phyloP scores from a whole-genome alignment of 2,888 invertebrate species.

The Holacanthella duospinosa region DNA sequence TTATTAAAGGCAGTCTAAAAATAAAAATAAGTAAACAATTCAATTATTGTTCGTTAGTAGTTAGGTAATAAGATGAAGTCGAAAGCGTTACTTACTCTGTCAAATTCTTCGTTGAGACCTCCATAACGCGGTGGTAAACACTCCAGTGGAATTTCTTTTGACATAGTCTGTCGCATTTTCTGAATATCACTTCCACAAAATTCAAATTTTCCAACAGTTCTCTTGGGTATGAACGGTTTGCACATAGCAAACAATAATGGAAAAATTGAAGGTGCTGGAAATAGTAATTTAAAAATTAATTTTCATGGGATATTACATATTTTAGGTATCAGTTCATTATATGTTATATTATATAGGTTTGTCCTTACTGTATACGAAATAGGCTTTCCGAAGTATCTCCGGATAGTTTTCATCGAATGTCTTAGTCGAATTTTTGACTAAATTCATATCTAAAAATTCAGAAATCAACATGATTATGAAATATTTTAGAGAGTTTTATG shows the following conservation, averaged over 20 bases:
- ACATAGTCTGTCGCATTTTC: not conserved
- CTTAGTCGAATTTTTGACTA: not conserved
- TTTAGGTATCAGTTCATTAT: not conserved
- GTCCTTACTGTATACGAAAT: constrained; percentile 5
- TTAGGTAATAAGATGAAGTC: not conserved
- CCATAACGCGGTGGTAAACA: not conserved
- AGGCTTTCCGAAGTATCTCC: constrained; percentile 5
- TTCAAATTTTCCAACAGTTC: not conserved
- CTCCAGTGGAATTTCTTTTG: not conserved
- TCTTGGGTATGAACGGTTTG: not conserved
- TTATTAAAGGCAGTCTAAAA: not conserved
- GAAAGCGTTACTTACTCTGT: not conserved
- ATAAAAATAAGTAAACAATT: not conserved
- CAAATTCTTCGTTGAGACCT: not conserved
- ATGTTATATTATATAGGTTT: not conserved
- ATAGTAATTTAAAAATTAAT: not conserved
- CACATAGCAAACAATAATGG: not conserved
- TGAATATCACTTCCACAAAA: not conserved
- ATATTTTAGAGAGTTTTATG: not conserved
- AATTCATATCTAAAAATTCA: constrained; percentile 7
- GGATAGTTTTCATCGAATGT: constrained; percentile 9
- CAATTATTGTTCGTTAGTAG: not conserved
- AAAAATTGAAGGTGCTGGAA: not conserved
- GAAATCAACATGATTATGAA: not conserved
- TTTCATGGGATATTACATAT: not conserved